Base-by-base conservation (phyloP, 2,113 vertebrate genomes). In the Aegotheles bennettii region DNA sequence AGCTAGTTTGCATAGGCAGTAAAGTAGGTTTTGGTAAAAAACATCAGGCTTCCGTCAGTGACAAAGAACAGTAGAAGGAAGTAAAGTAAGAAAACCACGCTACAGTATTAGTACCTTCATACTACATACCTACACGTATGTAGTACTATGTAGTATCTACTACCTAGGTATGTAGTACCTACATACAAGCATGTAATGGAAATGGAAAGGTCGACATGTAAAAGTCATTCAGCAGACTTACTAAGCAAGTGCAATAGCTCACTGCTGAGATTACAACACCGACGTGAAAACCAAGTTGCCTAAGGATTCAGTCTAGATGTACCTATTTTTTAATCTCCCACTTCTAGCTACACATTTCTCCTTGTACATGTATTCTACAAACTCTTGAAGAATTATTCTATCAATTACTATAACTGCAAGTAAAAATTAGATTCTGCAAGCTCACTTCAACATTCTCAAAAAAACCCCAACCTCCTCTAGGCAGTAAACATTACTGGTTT, bases 31-130 rank as follows among this genome's bases (percentile, higher is more conserved):
- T 45, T n/a, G 6, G 7, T 56, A 19, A 68, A 60, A 84, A 65
- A 9, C 1, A 35, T 2, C 19, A 74, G 10, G 13, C 13, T 59
- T 83, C 21, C 7, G 0, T 21, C 45, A 16, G 3, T 35, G 7
- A 48, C 29, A 67, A 75, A 67, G 25, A 85, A 61, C 2, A 60
- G 13, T 18, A 5, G 28, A 48, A 40, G 16, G 4, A 61, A 13
- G 16, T 9, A 36, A 67, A 50, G 26, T 50, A 8, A 5, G 48
- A 24, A 56, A 26, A 33, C 5, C 28, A 25, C 19, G 19, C 33
- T 53, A 29, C 10, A 16, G 23, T 60, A 60, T 16, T 11, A 68
- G 2, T 26, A 59, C 9, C 3, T 16, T 38, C 10, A 48, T 38
- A 13, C 11, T 83, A 19, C n/a, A n/a, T n/a, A n/a, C n/a, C n/a